phyloP scores from a whole-genome alignment of 2,888 invertebrate genomes.

The Diadegma fenestrale region DNA sequence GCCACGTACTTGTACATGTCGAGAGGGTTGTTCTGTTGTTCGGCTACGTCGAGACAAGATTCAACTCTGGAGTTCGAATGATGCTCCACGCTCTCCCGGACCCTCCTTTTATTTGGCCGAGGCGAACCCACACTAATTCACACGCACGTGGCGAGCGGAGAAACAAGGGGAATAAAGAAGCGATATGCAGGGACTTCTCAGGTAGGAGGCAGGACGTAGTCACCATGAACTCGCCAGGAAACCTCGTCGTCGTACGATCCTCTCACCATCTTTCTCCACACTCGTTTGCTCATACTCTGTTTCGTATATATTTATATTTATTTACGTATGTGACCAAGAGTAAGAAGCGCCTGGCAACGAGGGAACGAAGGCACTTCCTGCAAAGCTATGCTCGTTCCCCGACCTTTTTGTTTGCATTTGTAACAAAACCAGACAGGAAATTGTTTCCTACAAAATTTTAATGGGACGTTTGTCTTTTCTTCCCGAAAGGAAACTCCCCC shows the following conservation, averaged over 20 bases:
- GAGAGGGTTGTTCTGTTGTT: constrained; percentile 44
- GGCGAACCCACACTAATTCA: constrained; percentile 70
- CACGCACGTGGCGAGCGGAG: not conserved
- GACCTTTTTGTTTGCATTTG: not conserved
- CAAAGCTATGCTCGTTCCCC: constrained; percentile 1
- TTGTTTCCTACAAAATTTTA: not conserved
- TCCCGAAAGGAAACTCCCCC: not conserved
- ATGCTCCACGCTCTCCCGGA: constrained; percentile 65
- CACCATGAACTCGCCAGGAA: constrained; percentile 28
- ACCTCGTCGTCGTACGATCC: constrained; percentile 50
- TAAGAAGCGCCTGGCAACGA: constrained; percentile 62
- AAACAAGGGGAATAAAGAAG: constrained; percentile 38
- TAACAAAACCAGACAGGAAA: not conserved
- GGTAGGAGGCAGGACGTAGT: constrained; percentile 25
- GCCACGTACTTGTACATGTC: constrained; percentile 79
- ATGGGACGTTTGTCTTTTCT: not conserved
- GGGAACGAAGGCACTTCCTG: constrained; percentile 49
- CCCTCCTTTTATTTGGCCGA: constrained; percentile 75
- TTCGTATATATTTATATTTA: constrained; percentile 1
- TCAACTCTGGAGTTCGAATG: constrained; percentile 75
- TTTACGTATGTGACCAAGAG: too few species aligned
- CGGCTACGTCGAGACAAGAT: constrained; percentile 45
- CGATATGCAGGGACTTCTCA: not conserved
- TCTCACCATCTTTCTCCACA: not conserved
- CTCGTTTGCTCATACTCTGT: not conserved